Percentiles rank a stretch among this genome's conserved stretches.
Conservation (phyloP, 2,888 invertebrate species). For the Epsilonema sp. region DNA sequence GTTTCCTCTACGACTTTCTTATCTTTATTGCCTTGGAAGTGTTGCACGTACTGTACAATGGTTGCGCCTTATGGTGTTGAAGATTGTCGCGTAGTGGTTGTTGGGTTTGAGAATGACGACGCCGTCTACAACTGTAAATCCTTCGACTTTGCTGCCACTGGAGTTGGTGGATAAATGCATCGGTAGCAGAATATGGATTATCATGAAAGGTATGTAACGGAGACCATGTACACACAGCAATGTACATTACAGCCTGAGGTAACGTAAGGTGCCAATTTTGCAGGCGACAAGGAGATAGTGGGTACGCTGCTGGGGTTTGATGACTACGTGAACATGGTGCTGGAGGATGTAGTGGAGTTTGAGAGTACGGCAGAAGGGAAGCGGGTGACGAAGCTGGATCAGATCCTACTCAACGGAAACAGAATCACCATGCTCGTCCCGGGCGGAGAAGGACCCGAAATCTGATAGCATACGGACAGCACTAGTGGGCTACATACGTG, state of each 20-base stretch:
- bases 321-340: constrained; percentile 25
- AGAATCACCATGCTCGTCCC: constrained; percentile 71
- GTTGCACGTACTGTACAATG: too few species aligned
- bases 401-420: constrained; percentile 92
- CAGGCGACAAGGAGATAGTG: constrained; percentile 81
- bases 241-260: too few species aligned
- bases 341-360: constrained; percentile 24
- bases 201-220: constrained; percentile 90
- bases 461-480: too few species aligned
- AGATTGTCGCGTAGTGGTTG: background rate
- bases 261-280: too few species aligned
- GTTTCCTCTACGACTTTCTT: too few species aligned
- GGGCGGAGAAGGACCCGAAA: constrained; percentile 25
- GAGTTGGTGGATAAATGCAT: constrained; percentile 99
- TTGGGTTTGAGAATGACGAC: background rate
- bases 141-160: constrained; percentile 31
- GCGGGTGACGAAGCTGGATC: constrained; percentile 83
- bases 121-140: constrained; percentile 11
- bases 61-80: too few species aligned
- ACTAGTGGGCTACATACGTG: too few species aligned
- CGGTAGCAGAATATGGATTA: constrained; percentile 93
- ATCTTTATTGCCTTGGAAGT: too few species aligned
- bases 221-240: too few species aligned
- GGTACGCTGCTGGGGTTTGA: constrained; percentile 60
- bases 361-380: constrained; percentile 91